phyloP scores from a whole-genome alignment of 2,888 invertebrate species.

The Habrosyne pyritoides region DNA sequence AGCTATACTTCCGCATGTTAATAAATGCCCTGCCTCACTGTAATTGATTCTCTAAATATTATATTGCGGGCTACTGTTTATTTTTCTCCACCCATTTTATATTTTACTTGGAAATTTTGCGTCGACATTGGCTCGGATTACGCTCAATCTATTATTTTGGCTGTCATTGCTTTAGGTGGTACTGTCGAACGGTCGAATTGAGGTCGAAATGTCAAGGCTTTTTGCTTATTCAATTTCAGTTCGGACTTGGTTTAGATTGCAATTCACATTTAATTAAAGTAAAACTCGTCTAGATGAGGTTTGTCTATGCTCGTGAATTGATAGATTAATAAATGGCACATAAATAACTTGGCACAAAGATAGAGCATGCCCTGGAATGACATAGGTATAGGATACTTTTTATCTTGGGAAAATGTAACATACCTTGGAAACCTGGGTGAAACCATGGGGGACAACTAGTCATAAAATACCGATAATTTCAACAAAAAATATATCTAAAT shows the following conservation, averaged over 20 bases:
- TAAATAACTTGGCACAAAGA: too few relatives aligned
- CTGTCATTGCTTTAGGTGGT: slow-evolving; percentile 17
- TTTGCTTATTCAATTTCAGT: slow-evolving; percentile 10
- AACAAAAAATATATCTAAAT: too few relatives aligned
- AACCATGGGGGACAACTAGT: too few relatives aligned
- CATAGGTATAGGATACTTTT: too few relatives aligned
- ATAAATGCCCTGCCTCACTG: slow-evolving; percentile 10
- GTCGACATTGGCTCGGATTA: neutral
- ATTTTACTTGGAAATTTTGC: slow-evolving; percentile 1
- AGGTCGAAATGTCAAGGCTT: neutral
- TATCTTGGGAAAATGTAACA: too few relatives aligned
- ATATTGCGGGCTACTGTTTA: slow-evolving; percentile 58
- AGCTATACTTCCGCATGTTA: slow-evolving; percentile 6
- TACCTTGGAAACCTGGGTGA: too few relatives aligned
- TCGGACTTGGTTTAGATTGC: neutral
- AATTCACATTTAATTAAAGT: neutral
- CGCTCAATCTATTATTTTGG: slow-evolving; percentile 9
- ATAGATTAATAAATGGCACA: too few relatives aligned
- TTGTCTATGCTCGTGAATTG: too few relatives aligned
- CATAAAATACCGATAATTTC: too few relatives aligned
- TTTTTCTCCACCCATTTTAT: slow-evolving; percentile 20
- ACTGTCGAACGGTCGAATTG: neutral
- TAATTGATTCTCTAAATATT: slow-evolving; percentile 66
- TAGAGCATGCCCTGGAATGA: too few relatives aligned
- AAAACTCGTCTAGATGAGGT: too few relatives aligned